A percentile compares a stretch with the other conserved stretches of the same genome.
phyloP scores from a whole-genome alignment of 1,140 invertebrate genomes.

The Drosophila sturtevanti region DNA sequence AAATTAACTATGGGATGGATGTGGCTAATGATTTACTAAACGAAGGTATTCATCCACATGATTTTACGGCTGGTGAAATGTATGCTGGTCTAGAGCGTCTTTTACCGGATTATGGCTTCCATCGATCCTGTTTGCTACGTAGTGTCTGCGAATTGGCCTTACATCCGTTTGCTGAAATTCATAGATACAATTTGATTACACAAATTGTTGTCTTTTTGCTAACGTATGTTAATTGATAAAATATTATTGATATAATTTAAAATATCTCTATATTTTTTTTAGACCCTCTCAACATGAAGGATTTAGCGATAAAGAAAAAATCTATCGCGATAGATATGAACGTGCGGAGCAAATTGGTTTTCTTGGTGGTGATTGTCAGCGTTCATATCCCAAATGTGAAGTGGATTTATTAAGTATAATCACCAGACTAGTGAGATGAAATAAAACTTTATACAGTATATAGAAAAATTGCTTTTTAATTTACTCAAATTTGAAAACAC shows the following conservation, averaged over 20 bases:
- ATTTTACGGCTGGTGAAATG: conserved; percentile 75
- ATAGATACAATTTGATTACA: conserved; percentile 56
- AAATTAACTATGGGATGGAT: conserved; percentile 17
- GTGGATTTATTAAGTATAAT: conserved; percentile 57
- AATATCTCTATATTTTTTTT: not conserved
- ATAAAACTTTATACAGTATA: conserved; percentile 35
- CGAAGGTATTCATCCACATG: conserved; percentile 49
- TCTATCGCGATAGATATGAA: conserved; percentile 68
- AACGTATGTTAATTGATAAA: conserved; percentile 55
- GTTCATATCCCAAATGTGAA: conserved; percentile 63
- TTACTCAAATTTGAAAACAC: too few relatives aligned
- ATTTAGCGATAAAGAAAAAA: conserved; percentile 53
- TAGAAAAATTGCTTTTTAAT: not conserved
- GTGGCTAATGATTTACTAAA: not conserved
- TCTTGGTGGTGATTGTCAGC: conserved; percentile 60
- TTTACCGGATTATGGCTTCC: conserved; percentile 60
- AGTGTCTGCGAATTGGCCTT: conserved; percentile 74
- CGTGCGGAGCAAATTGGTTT: conserved; percentile 69
- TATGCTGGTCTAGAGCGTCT: conserved; percentile 59
- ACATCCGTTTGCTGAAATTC: conserved; percentile 69
- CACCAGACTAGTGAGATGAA: conserved; percentile 67
- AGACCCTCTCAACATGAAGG: conserved; percentile 78
- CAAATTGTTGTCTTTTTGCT: conserved; percentile 70
- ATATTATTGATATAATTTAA: not conserved
- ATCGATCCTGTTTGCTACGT: conserved; percentile 67